These are phyloP conservation scores for Atopsyche davidsoni DNA, from an alignment of 1,140 invertebrate genomes.

Conservation along the genomic window DNA sequence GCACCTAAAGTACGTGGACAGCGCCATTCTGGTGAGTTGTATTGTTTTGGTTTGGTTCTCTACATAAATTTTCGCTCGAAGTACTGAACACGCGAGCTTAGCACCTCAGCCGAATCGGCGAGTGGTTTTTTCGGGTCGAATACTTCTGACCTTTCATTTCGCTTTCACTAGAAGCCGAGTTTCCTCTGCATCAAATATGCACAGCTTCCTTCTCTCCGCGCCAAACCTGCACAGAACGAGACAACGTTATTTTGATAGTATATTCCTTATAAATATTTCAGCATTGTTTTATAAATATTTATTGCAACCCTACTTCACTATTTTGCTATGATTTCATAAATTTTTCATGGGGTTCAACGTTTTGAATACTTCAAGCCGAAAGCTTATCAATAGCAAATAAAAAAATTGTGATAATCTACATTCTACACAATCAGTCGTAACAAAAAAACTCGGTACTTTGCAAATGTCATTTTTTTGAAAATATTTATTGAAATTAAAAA, in stretches of 20 bases:
- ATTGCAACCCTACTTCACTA: no score
- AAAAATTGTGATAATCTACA: no score
- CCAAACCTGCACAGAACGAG: slow-evolving; percentile 24
- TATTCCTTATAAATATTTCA: neutral
- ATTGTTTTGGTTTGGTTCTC: neutral
- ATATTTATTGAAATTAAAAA: no score
- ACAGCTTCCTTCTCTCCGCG: slow-evolving; percentile 8
- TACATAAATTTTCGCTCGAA: slow-evolving; percentile 1
- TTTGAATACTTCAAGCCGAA: no score
- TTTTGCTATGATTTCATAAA: no score
- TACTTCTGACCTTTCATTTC: slow-evolving; percentile 27
- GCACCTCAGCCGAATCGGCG: slow-evolving; percentile 23
- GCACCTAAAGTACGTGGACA: neutral
- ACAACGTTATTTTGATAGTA: slow-evolving; percentile 16
- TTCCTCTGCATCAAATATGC: slow-evolving; percentile 26
- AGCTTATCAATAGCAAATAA: no score
- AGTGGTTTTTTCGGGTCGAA: slow-evolving; percentile 23
- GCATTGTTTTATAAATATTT: neutral
- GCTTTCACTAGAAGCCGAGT: slow-evolving; percentile 21
- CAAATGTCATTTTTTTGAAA: no score
- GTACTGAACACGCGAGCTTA: slow-evolving; percentile 5
- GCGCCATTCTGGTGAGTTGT: slow-evolving; percentile 4
- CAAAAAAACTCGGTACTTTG: no score
- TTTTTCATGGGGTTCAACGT: no score
- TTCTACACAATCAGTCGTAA: no score